Percentiles rank a stretch among this genome's conserved stretches.
These are phyloP conservation scores for Cephus runcator DNA, from an alignment of 2,888 invertebrate species.

Conservation along the genomic window DNA sequence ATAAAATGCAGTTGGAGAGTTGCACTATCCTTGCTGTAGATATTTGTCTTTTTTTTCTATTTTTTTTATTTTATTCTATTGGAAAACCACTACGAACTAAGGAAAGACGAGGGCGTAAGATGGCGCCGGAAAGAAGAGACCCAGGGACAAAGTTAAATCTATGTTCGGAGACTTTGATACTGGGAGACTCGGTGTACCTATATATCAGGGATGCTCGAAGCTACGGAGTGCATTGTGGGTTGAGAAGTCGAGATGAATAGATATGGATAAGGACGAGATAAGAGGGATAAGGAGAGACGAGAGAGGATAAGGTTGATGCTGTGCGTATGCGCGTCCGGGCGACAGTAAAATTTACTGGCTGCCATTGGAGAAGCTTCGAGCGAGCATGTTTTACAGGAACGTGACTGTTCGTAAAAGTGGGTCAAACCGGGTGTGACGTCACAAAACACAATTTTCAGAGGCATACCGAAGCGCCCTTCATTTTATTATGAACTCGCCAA, in stretches of 20 bases:
- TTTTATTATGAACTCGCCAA: conserved; percentile 41
- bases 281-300: not conserved
- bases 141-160: not conserved
- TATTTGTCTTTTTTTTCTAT: not conserved
- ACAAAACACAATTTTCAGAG: not conserved
- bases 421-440: not conserved
- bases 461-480: conserved; percentile 25
- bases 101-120: not conserved
- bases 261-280: not conserved
- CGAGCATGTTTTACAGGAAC: not conserved
- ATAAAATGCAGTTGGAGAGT: not conserved
- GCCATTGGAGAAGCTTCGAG: not conserved
- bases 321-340: not conserved
- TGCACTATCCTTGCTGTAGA: not conserved
- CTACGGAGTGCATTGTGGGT: not conserved
- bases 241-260: not conserved
- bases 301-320: not conserved
- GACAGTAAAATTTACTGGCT: not conserved
- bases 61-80: not conserved
- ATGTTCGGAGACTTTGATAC: not conserved
- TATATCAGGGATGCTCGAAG: not conserved
- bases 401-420: not conserved
- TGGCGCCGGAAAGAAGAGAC: not conserved
- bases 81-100: not conserved
- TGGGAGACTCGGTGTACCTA: not conserved